Percentiles rank a stretch among this genome's conserved stretches.
phyloP scores from a whole-genome alignment of 2,797 vertebrate genomes.

The Spinus pinus region DNA sequence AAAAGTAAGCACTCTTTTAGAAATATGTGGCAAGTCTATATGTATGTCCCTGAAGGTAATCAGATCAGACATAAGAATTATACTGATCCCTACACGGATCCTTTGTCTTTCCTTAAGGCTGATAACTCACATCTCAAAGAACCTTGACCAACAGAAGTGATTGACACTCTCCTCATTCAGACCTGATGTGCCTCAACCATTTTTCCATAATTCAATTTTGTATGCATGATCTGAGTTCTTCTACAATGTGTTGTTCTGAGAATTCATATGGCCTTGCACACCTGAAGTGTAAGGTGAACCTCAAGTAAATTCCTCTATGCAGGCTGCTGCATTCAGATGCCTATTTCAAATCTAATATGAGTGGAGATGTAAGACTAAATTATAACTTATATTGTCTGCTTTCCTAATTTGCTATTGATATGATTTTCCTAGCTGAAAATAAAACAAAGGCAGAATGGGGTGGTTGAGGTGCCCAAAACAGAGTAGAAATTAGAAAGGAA shows the following conservation, averaged over 20 bases:
- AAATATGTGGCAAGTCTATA: background rate
- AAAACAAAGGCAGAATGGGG: background rate
- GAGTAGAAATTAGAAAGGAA: background rate
- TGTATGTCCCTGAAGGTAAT: background rate
- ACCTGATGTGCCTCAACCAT: background rate
- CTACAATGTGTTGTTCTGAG: background rate
- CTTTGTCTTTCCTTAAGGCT: conserved; percentile 12
- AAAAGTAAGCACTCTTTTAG: background rate
- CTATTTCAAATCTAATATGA: background rate
- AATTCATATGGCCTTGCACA: conserved; percentile 35
- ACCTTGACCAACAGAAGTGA: conserved; percentile 23
- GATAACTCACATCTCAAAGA: conserved; percentile 1
- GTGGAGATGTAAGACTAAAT: background rate
- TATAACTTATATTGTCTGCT: background rate
- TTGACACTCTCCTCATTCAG: conserved; percentile 4
- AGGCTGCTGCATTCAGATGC: background rate
- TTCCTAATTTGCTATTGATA: background rate
- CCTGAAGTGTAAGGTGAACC: background rate
- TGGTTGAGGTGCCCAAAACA: background rate
- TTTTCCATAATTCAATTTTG: conserved; percentile 8
- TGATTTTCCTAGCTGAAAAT: background rate
- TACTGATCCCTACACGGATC: background rate
- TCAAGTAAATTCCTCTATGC: background rate
- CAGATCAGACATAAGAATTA: conserved; percentile 4
- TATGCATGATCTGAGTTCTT: conserved; percentile 27